Percentiles rank a stretch among this genome's conserved stretches.
Evolutionary conservation across 2,888 invertebrate genomes (phyloP).

Genomic region (Pseudeuparius sepicola): DNA sequence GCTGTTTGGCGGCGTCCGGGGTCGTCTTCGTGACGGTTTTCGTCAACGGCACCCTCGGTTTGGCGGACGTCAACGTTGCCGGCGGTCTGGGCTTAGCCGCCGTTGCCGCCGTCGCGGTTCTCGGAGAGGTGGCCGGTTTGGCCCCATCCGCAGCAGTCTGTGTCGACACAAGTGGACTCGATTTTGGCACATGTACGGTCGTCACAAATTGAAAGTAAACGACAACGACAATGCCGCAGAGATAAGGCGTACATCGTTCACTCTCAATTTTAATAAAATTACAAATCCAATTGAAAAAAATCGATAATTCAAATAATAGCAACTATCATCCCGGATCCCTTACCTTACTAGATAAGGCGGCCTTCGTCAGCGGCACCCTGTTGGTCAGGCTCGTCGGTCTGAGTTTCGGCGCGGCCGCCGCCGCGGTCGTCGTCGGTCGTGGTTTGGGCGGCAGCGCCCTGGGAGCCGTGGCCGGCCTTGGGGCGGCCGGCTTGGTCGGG

Average conservation of each 20-base stretch:
- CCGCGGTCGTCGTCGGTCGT: constrained; percentile 17
- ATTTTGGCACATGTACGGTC: no score
- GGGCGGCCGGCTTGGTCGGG: constrained; percentile 19
- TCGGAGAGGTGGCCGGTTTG: constrained; percentile 19
- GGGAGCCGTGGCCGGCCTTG: constrained; percentile 23
- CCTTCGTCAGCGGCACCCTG: no score
- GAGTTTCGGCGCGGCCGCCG: constrained; percentile 24
- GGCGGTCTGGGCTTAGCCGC: constrained; percentile 23
- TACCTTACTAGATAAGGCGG: no score
- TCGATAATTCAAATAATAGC: not conserved
- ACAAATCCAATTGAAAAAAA: constrained; percentile 1
- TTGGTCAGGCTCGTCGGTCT: no score
- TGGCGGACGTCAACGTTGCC: constrained; percentile 23
- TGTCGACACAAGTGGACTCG: constrained; percentile 8
- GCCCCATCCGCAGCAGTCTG: constrained; percentile 13
- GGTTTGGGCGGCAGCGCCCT: constrained; percentile 17
- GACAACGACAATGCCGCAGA: no score
- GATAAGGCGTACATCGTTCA: no score
- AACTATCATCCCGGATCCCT: constrained; percentile 9
- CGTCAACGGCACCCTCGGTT: constrained; percentile 27
- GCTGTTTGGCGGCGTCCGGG: constrained; percentile 48
- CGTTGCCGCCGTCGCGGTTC: constrained; percentile 20
- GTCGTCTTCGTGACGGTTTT: constrained; percentile 27
- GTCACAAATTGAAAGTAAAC: no score
- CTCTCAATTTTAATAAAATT: no score